Conservation (phyloP, 2,888 invertebrate species). For the Lordiphosa andalusiaca region DNA sequence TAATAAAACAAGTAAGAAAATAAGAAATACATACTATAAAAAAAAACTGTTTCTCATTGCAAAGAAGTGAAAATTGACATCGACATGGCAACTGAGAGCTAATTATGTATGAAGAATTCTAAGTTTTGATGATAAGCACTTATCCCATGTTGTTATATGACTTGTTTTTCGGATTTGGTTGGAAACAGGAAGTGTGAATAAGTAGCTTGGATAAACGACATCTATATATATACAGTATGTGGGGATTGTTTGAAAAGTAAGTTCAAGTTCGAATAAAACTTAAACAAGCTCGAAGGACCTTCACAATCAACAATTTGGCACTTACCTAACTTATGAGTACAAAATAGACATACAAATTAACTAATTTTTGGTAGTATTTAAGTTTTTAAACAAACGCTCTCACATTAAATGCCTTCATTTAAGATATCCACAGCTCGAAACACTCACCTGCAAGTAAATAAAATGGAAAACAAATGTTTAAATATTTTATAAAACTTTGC, state of each 20-base stretch:
- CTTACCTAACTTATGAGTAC: too few species aligned
- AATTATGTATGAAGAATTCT: neutral
- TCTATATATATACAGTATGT: too few species aligned
- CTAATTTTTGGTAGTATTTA: too few species aligned
- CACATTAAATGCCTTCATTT: neutral
- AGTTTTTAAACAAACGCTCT: too few species aligned
- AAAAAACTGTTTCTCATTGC: constrained; percentile 25
- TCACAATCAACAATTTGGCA: too few species aligned
- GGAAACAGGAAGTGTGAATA: constrained; percentile 4
- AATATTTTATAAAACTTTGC: too few species aligned
- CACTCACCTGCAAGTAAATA: constrained; percentile 26
- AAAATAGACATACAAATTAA: too few species aligned
- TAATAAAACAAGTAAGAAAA: constrained; percentile 29
- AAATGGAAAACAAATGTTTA: too few species aligned
- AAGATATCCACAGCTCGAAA: neutral
- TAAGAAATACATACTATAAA: constrained; percentile 16
- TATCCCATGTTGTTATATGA: neutral
- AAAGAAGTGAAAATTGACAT: constrained; percentile 49
- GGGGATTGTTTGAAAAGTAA: too few species aligned
- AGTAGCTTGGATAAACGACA: neutral
- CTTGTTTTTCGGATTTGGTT: too few species aligned
- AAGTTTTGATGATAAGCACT: neutral
- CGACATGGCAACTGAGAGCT: constrained; percentile 7
- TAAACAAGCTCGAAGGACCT: too few species aligned
- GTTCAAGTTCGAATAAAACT: too few species aligned